Conservation (phyloP, 2,113 vertebrate genomes). For the Anoplopoma fimbria region DNA sequence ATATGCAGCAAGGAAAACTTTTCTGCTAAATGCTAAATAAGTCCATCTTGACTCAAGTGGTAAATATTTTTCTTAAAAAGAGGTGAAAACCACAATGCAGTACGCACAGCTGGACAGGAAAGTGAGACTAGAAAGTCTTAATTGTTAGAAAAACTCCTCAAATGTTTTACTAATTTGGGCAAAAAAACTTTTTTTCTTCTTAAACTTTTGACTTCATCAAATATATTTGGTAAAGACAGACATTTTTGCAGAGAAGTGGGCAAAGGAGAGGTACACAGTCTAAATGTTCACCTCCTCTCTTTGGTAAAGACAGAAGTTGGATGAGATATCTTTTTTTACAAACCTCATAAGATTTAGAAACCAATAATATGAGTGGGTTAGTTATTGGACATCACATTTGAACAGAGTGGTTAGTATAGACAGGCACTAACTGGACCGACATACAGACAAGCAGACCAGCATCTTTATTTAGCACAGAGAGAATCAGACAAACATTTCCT, state of each 20-base stretch:
- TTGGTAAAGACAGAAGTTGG: conserved; percentile 14
- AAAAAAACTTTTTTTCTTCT: not conserved
- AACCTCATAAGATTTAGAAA: not conserved
- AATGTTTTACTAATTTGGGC: too few species aligned
- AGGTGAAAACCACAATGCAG: not conserved
- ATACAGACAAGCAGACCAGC: conserved; percentile 45
- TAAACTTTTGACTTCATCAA: too few species aligned
- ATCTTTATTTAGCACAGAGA: conserved; percentile 57
- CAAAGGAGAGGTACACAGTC: not conserved
- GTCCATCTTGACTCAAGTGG: not conserved
- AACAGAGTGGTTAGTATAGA: conserved; percentile 18
- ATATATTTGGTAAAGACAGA: not conserved
- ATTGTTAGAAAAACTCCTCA: not conserved
- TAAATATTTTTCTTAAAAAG: not conserved
- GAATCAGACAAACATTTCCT: conserved; percentile 32
- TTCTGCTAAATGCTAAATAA: conserved; percentile 24
- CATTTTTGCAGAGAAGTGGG: too few species aligned
- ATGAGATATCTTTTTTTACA: not conserved
- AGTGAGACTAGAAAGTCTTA: not conserved
- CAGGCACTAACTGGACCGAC: conserved; percentile 31
- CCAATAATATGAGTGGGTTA: not conserved
- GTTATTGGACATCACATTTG: too few species aligned
- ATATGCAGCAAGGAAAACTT: conserved; percentile 17
- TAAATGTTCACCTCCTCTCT: not conserved
- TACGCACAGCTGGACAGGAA: too few species aligned